phyloP scores from a whole-genome alignment of 2,797 vertebrate species.

The Pachyuromys duprasi region DNA sequence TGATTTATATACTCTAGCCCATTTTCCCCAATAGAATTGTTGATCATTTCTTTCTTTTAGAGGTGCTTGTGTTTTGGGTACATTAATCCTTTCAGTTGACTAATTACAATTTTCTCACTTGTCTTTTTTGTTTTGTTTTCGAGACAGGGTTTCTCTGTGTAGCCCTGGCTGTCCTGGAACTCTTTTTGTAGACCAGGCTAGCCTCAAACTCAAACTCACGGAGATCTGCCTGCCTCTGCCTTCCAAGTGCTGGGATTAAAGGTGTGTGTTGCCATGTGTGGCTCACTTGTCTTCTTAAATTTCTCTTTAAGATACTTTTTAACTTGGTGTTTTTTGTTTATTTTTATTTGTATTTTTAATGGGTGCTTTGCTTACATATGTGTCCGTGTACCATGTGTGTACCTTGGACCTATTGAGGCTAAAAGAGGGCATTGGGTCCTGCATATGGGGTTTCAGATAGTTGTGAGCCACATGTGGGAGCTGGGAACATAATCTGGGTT shows the following conservation, averaged over 20 bases:
- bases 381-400: not conserved
- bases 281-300: not conserved
- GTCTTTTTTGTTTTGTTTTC: not conserved
- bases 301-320: constrained; percentile 24
- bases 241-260: no score
- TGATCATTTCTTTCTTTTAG: constrained; percentile 49
- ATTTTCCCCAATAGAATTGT: constrained; percentile 42
- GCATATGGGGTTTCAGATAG: not conserved
- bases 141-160: no score
- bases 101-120: not conserved
- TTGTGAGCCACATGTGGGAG: not conserved
- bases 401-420: no score
- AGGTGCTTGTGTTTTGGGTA: not conserved
- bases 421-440: not conserved
- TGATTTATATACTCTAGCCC: not conserved
- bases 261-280: no score
- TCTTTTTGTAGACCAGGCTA: no score
- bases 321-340: not conserved
- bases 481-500: not conserved
- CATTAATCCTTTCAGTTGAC: constrained; percentile 30
- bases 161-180: no score
- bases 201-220: no score
- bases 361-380: not conserved
- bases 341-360: not conserved
- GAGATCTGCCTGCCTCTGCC: no score